A percentile compares a stretch with the other conserved stretches of the same genome.
Evolutionary conservation across 2,888 invertebrate species (phyloP).

Genomic region (Cynaeus angustus): DNA sequence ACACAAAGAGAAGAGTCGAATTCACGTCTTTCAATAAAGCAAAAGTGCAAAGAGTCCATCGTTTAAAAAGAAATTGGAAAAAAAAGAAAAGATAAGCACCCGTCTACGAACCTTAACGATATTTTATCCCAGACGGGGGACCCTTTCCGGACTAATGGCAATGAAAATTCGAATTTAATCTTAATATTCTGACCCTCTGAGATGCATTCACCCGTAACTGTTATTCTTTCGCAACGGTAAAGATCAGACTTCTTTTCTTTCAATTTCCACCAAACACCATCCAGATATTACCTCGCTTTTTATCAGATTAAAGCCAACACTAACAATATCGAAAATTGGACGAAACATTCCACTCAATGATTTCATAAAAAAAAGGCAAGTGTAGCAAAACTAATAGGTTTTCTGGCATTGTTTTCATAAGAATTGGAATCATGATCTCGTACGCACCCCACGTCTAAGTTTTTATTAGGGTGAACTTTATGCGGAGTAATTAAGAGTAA

Average conservation of each 20-base stretch:
- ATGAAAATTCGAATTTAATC: constrained; percentile 32
- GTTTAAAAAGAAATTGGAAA: not conserved
- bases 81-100: not conserved
- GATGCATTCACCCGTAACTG: constrained; percentile 14
- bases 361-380: no score
- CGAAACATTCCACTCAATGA: not conserved
- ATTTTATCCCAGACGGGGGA: constrained; percentile 5
- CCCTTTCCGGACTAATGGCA: constrained; percentile 21
- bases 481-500: constrained; percentile 25
- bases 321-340: constrained; percentile 5
- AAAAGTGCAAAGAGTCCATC: no score
- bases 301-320: constrained; percentile 1
- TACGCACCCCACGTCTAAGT: not conserved
- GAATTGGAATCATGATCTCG: not conserved
- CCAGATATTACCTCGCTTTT: constrained; percentile 4
- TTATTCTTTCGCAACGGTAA: constrained; percentile 28
- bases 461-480: not conserved
- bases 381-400: not conserved
- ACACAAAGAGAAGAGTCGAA: not conserved
- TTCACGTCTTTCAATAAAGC: no score
- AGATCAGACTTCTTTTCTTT: constrained; percentile 7
- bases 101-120: no score
- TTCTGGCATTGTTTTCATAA: not conserved
- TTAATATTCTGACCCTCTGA: constrained; percentile 10
- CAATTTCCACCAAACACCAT: constrained; percentile 18